Evolutionary conservation across 2,797 vertebrate species (phyloP), one percentile per base, ranked within the genome.

Genomic region (Cryptoblepharus egeriae): DNA sequence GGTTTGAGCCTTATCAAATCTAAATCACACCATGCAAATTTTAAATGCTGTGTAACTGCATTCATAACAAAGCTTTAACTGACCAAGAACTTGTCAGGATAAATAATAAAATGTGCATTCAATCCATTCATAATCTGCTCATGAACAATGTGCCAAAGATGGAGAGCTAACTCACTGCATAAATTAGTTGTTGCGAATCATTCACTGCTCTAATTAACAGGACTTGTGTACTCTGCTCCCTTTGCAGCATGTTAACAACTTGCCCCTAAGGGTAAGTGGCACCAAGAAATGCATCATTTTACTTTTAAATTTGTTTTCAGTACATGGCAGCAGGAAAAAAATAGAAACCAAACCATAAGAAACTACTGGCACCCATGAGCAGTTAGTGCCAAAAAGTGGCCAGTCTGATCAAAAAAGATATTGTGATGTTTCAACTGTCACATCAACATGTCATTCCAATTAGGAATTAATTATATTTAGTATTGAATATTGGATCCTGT

Each of bases 241-340:
- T 88, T 76, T 88, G 83, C 82, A 88, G 82, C 80, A 90, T 87
- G 74, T 92, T 87, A 68, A 82, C 76, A 81, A 87, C 68, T 75
- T 91, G 89, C 90, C 92, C 90, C 87, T 79, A 82, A 89, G 88
- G 88, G 90, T 91, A 91, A 91, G 80, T 86, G 90, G 89, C 92
- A 89, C 79, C 18, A 76, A 88, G 83, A 92, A 92, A 92, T 85
- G 45, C 16, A 60, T 90, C 76, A 90, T 93, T 92, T 92, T 88
- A 92, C 85, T 93, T 93, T 92, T 82, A 93, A 92, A 93, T 93
- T 68, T 85, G 67, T 91, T 92, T 94, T 90, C 82, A 87, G 89
- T 87, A 91, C 65, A 76, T 87, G 85, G 60, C 87, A 89, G 84
- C 70, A 1, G 2, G n/a, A 79, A 90, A 91, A 78, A 87, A 88